Percentiles rank a stretch among this genome's conserved stretches.
Conservation (phyloP, 2,113 vertebrate species). For the Cnemophilus loriae region DNA sequence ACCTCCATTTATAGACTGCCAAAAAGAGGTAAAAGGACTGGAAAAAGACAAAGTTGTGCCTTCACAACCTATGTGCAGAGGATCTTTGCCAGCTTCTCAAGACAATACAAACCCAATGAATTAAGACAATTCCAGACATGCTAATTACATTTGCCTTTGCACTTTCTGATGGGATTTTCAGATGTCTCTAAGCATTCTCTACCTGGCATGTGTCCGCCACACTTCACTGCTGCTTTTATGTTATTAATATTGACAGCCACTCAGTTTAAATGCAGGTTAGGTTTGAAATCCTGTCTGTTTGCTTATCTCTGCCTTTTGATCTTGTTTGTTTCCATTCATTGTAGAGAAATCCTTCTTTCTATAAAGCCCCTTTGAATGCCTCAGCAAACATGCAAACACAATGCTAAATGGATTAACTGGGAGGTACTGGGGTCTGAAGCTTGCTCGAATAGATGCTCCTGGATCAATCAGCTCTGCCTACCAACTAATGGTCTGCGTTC, state of each 20-base stretch:
- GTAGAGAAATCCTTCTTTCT: conserved; percentile 37
- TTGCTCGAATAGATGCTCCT: neutral
- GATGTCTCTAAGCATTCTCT: conserved; percentile 22
- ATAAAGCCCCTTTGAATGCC: conserved; percentile 25
- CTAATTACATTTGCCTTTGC: conserved; percentile 18
- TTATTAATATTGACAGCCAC: conserved; percentile 61
- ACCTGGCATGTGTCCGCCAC: conserved; percentile 1
- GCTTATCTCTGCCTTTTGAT: conserved; percentile 59
- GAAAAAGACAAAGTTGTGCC: neutral
- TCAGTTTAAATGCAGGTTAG: conserved; percentile 55
- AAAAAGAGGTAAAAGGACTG: neutral
- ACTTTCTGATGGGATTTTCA: conserved; percentile 49
- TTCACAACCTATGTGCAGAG: neutral
- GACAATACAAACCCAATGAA: neutral
- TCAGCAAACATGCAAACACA: conserved; percentile 21
- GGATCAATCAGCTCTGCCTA: neutral
- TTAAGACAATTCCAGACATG: conserved; percentile 40
- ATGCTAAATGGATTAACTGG: conserved; percentile 37
- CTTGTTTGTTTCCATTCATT: conserved; percentile 52
- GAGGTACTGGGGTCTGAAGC: neutral
- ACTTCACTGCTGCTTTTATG: conserved; percentile 37
- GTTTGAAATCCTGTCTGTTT: conserved; percentile 55
- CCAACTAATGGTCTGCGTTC: neutral
- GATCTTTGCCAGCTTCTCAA: neutral
- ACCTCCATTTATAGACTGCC: neutral